A percentile compares a stretch with the other conserved stretches of the same genome.
Evolutionary conservation across 2,888 invertebrate genomes (phyloP).

Genomic region (Blomia tropicalis): DNA sequence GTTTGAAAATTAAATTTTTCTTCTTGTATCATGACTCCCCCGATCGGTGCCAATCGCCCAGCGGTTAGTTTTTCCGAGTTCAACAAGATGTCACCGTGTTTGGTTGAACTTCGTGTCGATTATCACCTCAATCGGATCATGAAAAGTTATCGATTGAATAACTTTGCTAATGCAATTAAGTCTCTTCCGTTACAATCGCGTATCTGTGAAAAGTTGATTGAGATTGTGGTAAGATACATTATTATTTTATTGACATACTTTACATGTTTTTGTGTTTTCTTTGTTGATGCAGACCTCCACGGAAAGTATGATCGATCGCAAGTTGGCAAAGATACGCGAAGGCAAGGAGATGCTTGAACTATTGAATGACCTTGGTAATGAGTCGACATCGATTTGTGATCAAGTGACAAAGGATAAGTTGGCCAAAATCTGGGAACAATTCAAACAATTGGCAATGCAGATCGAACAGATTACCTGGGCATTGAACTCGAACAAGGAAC

Average conservation of each 20-base stretch:
- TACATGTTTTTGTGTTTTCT: too few relatives aligned
- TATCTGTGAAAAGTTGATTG: constrained; percentile 1
- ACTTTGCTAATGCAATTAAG: neutral
- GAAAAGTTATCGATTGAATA: neutral
- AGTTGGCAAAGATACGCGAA: neutral
- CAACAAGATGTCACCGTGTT: neutral
- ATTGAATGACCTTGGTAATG: neutral
- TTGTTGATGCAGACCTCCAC: neutral
- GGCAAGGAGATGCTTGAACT: neutral
- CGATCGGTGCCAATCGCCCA: too few relatives aligned
- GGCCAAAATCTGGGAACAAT: neutral
- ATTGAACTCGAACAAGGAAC: constrained; percentile 1
- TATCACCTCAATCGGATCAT: neutral
- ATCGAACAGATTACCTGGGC: neutral
- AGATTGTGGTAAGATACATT: neutral
- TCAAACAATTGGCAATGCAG: neutral
- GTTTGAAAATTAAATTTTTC: too few relatives aligned
- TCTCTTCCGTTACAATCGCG: neutral
- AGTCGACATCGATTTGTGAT: neutral
- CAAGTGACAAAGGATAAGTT: neutral
- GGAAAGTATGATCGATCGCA: neutral
- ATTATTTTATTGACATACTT: too few relatives aligned
- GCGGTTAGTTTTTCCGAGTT: neutral
- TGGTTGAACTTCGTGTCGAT: neutral
- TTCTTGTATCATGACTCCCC: too few relatives aligned